These are phyloP conservation scores for Dolichallabes microphthalmus DNA, from an alignment of 2,113 vertebrate genomes.

Conservation along the genomic window DNA sequence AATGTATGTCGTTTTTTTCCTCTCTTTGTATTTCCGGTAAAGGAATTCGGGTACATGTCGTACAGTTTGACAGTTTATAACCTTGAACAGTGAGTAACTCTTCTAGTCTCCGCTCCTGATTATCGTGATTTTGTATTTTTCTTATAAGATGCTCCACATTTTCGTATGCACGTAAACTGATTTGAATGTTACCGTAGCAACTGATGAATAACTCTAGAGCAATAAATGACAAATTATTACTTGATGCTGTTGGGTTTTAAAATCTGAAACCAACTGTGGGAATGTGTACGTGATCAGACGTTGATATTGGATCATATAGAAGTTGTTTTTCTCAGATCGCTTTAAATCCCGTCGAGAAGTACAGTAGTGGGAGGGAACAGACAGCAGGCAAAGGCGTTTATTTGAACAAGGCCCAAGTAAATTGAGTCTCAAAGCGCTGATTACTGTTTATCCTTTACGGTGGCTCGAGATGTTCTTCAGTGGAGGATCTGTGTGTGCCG, in stretches of 20 bases:
- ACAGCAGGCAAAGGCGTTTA: constrained; percentile 7
- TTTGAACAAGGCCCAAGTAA: constrained; percentile 19
- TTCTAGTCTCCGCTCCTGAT: background rate
- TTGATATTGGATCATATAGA: background rate
- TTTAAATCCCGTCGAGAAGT: background rate
- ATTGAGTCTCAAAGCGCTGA: constrained; percentile 13
- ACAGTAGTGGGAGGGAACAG: background rate
- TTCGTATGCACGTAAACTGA: background rate
- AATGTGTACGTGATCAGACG: too few species aligned
- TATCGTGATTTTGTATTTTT: background rate
- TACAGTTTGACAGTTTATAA: background rate
- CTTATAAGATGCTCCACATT: too few species aligned
- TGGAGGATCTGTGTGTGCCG: constrained; percentile 22
- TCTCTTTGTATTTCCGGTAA: background rate
- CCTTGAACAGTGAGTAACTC: background rate
- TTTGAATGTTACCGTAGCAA: background rate
- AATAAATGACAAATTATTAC: background rate
- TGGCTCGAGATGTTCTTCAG: constrained; percentile 33
- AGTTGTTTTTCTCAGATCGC: background rate
- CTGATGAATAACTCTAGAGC: background rate
- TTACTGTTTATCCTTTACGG: constrained; percentile 32
- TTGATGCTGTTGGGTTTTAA: background rate
- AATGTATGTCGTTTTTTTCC: constrained; percentile 52
- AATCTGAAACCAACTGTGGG: background rate
- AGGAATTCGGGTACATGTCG: background rate